phyloP scores from a whole-genome alignment of 2,888 invertebrate genomes.

The Dromius quadrimaculatus region DNA sequence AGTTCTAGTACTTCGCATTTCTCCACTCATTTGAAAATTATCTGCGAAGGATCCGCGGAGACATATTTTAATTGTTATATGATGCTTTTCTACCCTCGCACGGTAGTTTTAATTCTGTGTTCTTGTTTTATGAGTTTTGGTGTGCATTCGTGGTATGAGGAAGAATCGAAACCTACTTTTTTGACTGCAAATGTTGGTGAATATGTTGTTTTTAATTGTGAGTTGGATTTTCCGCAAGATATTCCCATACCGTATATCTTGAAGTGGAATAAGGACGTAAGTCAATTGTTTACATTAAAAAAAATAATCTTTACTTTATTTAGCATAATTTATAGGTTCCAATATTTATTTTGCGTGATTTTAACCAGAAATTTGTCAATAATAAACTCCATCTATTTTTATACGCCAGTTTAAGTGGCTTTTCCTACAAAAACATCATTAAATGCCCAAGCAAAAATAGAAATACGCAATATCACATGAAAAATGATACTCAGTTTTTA shows the following conservation, averaged over 20 bases:
- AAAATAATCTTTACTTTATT: neutral
- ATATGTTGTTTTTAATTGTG: constrained; percentile 84
- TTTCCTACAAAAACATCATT: too few relatives aligned
- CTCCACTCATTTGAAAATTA: constrained; percentile 39
- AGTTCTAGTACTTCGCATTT: constrained; percentile 10
- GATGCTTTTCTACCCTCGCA: constrained; percentile 49
- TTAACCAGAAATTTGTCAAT: neutral
- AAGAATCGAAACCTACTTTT: constrained; percentile 62
- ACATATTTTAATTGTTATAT: constrained; percentile 34
- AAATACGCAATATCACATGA: too few relatives aligned
- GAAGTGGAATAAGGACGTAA: constrained; percentile 92
- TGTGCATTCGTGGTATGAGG: constrained; percentile 58
- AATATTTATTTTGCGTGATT: neutral
- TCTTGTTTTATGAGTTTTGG: constrained; percentile 48
- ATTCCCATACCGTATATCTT: constrained; percentile 87
- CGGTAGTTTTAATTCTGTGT: constrained; percentile 53
- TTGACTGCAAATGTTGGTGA: constrained; percentile 80
- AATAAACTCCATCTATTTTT: neutral
- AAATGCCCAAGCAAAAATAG: too few relatives aligned
- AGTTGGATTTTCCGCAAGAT: constrained; percentile 89
- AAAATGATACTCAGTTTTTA: too few relatives aligned
- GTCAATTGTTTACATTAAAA: constrained; percentile 62
- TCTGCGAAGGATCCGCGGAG: constrained; percentile 13
- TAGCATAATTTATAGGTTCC: neutral
- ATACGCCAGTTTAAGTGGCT: too few relatives aligned